Evolutionary conservation across 1,140 invertebrate genomes (phyloP), one percentile per base, ranked within the genome.

Genomic region (Heliconius congener): DNA sequence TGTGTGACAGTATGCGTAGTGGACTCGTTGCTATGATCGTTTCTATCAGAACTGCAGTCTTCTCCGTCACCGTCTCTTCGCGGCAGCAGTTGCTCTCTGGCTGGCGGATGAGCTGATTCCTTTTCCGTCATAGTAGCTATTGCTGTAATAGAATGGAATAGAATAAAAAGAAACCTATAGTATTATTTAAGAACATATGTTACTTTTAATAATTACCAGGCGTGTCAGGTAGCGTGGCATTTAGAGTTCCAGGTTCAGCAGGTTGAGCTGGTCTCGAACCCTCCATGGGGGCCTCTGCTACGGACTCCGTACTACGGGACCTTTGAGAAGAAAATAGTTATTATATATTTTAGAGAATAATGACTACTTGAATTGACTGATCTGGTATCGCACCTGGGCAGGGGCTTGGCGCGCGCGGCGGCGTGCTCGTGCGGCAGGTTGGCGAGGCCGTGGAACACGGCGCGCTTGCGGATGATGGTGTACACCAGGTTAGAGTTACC

Each of bases 401-500:
- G 13, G 13, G 42, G 11, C 42, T 46, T 46, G 42, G 85, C 84
- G 87, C 98, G 97, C 30, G 97, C 96, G 86, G 98, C 97, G 16
- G 96, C 96, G 89, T 98, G 97, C 91, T 99, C 99, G 73, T 97
- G 98, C 3, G 99, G 98, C 77, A 99, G 95, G 95, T 99, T 99
- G 18, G 99, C 98, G 82, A 99, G 95, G 77, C 98, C 96, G 95
- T 99, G 99, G 94, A 99, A 99, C 73, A 99, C 98, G 91, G 99
- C 98, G 37, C 99, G 96, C 91, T 99, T 99, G 66, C 99, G 96
- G 85, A 99, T 99, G 81, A 99, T 99, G 8, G 99, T 99, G 94
- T 99, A 99, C 37, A 99, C 98, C 79, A 99, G 95, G 96, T 99
- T 99, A 23, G 98, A 98, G 93, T 99, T 99, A 1, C 97, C 97